Evolutionary conservation across 2,797 vertebrate genomes (phyloP).

Genomic region (Pogonophryne albipinna): DNA sequence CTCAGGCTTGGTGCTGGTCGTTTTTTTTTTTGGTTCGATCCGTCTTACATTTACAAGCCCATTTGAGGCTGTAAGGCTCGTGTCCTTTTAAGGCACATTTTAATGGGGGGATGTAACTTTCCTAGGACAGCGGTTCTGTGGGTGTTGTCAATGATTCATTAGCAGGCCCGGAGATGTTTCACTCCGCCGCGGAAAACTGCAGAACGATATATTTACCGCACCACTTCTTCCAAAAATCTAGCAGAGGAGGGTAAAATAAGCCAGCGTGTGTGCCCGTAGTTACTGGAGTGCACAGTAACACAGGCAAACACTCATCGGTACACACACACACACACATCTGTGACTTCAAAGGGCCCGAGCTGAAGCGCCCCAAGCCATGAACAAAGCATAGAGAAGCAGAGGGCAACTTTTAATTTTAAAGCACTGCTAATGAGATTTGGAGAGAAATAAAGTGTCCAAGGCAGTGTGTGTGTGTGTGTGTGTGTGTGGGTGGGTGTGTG

Average conservation of each 20-base stretch:
- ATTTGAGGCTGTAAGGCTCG: slow-evolving; percentile 44
- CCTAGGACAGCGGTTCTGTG: slow-evolving; percentile 68
- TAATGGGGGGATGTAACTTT: slow-evolving; percentile 78
- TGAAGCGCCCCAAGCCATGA: slow-evolving; percentile 54
- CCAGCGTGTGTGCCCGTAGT: neutral
- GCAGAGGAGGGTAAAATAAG: neutral
- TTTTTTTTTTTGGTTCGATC: slow-evolving; percentile 44
- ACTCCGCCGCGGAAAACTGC: slow-evolving; percentile 21
- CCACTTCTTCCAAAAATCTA: slow-evolving; percentile 42
- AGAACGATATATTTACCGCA: slow-evolving; percentile 59
- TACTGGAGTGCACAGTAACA: slow-evolving; percentile 32
- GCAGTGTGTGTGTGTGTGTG: slow-evolving; percentile 6
- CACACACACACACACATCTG: slow-evolving; percentile 1
- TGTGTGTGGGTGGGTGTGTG: neutral
- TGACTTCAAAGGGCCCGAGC: slow-evolving; percentile 68
- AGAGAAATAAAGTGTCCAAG: slow-evolving; percentile 52
- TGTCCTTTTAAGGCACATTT: slow-evolving; percentile 69
- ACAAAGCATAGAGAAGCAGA: slow-evolving; percentile 57
- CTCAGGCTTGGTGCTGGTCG: slow-evolving; percentile 30
- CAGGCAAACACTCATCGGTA: too few species aligned
- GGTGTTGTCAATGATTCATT: slow-evolving; percentile 77
- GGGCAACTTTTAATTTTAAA: slow-evolving; percentile 75
- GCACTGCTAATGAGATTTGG: slow-evolving; percentile 72
- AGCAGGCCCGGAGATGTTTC: slow-evolving; percentile 53
- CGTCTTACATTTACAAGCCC: slow-evolving; percentile 53